A percentile compares a stretch with the other conserved stretches of the same genome.
phyloP scores from a whole-genome alignment of 2,797 vertebrate species.

The Danio aesculapii region DNA sequence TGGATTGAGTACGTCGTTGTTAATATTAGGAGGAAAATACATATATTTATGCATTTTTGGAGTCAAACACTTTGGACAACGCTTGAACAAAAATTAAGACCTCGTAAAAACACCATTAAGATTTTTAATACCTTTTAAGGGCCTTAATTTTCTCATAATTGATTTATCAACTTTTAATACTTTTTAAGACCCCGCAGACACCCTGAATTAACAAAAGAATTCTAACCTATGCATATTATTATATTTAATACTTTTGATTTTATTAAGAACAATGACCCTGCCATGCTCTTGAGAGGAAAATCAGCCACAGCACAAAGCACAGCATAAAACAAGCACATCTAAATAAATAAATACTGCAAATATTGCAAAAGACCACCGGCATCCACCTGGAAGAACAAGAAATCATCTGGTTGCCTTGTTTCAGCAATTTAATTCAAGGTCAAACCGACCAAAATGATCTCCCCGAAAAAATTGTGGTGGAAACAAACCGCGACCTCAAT shows the following conservation, averaged over 20 bases:
- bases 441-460: background rate
- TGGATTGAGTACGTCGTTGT: too few species aligned
- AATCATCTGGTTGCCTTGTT: background rate
- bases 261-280: background rate
- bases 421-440: conserved; percentile 19
- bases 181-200: too few species aligned
- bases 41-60: too few species aligned
- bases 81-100: too few species aligned
- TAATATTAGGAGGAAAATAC: too few species aligned
- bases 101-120: too few species aligned
- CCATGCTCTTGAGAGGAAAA: background rate
- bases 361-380: background rate
- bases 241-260: background rate
- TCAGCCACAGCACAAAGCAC: background rate
- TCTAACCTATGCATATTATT: background rate
- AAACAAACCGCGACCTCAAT: background rate
- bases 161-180: too few species aligned
- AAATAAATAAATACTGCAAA: conserved; percentile 21
- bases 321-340: background rate
- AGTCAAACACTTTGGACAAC: too few species aligned
- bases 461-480: background rate
- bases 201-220: background rate
- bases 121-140: too few species aligned
- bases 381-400: background rate
- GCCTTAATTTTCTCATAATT: too few species aligned